Evolutionary conservation across 2,888 invertebrate species (phyloP), one percentile per base, ranked within the genome.

Genomic region (Drosophila silvestris): DNA sequence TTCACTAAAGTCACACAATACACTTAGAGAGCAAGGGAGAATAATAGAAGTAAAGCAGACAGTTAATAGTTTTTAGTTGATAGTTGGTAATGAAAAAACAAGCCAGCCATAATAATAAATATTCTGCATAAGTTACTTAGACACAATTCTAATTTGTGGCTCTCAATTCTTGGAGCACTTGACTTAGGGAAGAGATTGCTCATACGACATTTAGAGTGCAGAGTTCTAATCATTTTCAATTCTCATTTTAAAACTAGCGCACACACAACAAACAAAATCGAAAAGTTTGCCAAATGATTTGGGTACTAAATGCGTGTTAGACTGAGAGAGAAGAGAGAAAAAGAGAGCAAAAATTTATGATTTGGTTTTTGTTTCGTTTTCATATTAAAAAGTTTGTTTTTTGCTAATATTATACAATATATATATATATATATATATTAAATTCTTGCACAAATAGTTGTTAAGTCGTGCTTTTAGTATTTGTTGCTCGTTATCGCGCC

Each of bases 401-500:
- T 65, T 81, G 57, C 72, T 85, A 85, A 83, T 89, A 86, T 90
- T 82, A 89, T 89, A 91, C 89, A 83, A 79, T 74, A 79, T 87
- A 62, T 63, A 1, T 62, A 60, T 63, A 1, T 62, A 60, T 77
- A 80, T 89, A 70, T 71, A 72, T 86, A 78, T 70, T 83, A 75
- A 75, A 78, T 69, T 76, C 66, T 53, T 72, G 91, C 89, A 84
- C 89, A 73, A 52, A 53, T 56, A 51, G 81, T 69, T 88, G 57
- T 72, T 85, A 54, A 62, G 62, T 65, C 47, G 81, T 84, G 71
- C 70, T 69, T 68, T 71, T 30, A 69, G 73, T 77, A 72, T 75
- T 74, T 74, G 41, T 73, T 78, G 89, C 86, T 89, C 69, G 77
- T 83, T 81, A 89, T 92, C 91, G 92, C 92, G 91, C 91, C 91